A percentile compares a stretch with the other conserved stretches of the same genome.
These are phyloP conservation scores for Cephus runcator DNA, from an alignment of 2,888 invertebrate species.

Conservation along the genomic window DNA sequence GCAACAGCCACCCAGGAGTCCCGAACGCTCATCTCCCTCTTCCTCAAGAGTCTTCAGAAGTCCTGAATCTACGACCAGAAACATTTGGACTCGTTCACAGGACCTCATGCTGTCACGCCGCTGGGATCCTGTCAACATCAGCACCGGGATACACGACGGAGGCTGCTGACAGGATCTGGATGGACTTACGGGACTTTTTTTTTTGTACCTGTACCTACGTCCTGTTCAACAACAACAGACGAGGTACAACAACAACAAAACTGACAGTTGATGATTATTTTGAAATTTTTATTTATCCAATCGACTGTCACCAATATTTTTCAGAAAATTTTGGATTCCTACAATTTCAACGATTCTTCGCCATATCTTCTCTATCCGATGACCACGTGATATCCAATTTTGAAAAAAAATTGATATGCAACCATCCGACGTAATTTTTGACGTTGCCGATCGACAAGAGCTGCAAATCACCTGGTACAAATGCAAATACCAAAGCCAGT, in stretches of 20 bases:
- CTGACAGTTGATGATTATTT: no score
- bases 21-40: not conserved
- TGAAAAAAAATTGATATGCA: not conserved
- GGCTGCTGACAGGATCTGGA: not conserved
- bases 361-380: not conserved
- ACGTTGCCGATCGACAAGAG: not conserved
- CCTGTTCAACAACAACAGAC: not conserved
- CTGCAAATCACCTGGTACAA: not conserved
- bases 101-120: slow-evolving; percentile 31
- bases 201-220: not conserved
- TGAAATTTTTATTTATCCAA: not conserved
- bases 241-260: not conserved
- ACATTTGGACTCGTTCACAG: slow-evolving; percentile 18
- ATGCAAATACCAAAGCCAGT: not conserved
- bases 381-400: not conserved
- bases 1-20: slow-evolving; percentile 16
- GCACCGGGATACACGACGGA: slow-evolving; percentile 26
- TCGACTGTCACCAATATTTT: not conserved
- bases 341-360: not conserved
- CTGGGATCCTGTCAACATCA: slow-evolving; percentile 39
- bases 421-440: not conserved
- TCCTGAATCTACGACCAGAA: slow-evolving; percentile 5
- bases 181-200: not conserved
- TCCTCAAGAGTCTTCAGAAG: not conserved
- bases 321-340: not conserved